Evolutionary conservation across 2,888 invertebrate species (phyloP), one percentile per base, ranked within the genome.

Genomic region (Perdita meconis): DNA sequence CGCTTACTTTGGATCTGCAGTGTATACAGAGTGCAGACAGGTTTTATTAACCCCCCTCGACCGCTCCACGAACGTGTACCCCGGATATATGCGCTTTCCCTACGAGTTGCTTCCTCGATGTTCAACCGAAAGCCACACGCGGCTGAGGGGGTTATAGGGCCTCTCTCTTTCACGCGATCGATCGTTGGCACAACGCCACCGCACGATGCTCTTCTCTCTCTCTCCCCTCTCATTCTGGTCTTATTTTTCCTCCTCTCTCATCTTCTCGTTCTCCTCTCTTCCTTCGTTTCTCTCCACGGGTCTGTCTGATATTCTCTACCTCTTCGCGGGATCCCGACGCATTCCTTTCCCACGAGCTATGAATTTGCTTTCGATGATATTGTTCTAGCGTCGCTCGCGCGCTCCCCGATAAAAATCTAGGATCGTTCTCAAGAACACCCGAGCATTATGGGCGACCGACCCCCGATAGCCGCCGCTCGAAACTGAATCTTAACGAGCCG

Each of bases 321-420:
- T 38, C 65, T 26, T 34, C 56, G 65, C 57, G 60, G 70, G 70
- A 74, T n/a, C 66, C 63, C 71, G 47, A 76, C 61, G 76, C 84
- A 85, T 84, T 86, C 82, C 86, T 86, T 86, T 85, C 86, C 85
- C 85, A 85, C 85, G 86, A 86, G 74, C 80, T 80, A 86, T 86
- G 84, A 85, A 85, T 85, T 86, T 84, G 78, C 84, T 85, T 82
- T 84, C 84, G 82, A 85, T 80, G 83, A 85, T 85, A 82, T 84
- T 84, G 80, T 85, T 84, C 71, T 55, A 61, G 53, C 56, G 50
- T 65, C 70, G 59, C 56, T 38, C 55, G 44, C 30, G n/a, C 56
- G 53, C 60, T 26, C 56, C 51, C 44, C 55, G 80, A 84, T 83
- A 77, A 80, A 77, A 77, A 80, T 82, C 75, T 73, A 55, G 50